Evolutionary conservation across 2,113 vertebrate species (phyloP).

Genomic region (Chiloscyllium plagiosum): DNA sequence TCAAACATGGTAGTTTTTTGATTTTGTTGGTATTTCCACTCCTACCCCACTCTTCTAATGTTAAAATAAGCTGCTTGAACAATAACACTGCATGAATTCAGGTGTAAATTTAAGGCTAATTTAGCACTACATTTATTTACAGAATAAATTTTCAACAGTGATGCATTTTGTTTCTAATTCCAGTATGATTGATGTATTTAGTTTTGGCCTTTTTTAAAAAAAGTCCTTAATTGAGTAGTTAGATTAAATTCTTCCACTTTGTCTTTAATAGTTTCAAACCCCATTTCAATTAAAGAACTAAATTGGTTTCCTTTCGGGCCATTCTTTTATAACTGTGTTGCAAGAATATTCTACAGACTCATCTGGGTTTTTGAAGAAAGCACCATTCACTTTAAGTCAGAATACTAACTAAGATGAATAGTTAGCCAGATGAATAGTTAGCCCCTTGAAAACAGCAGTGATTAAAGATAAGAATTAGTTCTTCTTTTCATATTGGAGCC

Average conservation of each 20-base stretch:
- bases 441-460: background rate
- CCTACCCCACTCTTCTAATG: background rate
- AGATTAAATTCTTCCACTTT: background rate
- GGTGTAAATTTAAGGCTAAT: background rate
- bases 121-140: background rate
- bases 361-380: background rate
- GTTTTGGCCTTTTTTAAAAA: background rate
- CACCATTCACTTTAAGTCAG: background rate
- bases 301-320: background rate
- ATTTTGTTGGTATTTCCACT: background rate
- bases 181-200: background rate
- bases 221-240: background rate
- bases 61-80: background rate
- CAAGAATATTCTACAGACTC: background rate
- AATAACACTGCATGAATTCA: background rate
- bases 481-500: background rate
- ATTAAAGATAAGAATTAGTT: background rate
- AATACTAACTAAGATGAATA: background rate
- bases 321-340: background rate
- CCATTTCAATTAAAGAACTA: background rate
- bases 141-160: background rate
- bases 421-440: background rate
- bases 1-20: background rate
- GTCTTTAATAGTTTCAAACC: background rate
- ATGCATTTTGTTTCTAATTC: background rate